Percentiles rank a stretch among this genome's conserved stretches.
Conservation (phyloP, 2,797 vertebrate genomes). For the Sebastes paucispinis region DNA sequence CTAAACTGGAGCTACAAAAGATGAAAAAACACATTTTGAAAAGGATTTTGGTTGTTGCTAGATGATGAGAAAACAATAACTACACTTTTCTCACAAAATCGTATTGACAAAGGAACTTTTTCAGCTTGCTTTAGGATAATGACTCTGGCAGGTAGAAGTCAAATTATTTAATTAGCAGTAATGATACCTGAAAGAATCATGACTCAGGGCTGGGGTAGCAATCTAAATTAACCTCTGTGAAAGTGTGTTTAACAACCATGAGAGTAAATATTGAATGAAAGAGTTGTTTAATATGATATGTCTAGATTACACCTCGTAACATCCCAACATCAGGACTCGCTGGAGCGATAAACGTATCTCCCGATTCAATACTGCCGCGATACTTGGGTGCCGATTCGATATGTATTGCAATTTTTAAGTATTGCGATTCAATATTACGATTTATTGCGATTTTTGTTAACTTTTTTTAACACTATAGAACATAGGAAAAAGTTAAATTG, state of each 20-base stretch:
- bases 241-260: conserved; percentile 2
- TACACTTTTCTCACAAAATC: not conserved
- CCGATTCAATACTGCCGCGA: too few species aligned
- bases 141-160: not conserved
- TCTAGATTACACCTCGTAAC: too few species aligned
- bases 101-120: not conserved
- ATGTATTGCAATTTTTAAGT: too few species aligned
- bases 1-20: not conserved
- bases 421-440: too few species aligned
- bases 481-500: too few species aligned
- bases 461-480: too few species aligned
- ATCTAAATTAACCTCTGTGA: conserved; percentile 20
- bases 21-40: not conserved
- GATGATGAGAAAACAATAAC: not conserved
- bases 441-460: too few species aligned
- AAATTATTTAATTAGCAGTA: conserved; percentile 18
- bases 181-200: conserved; percentile 5
- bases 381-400: too few species aligned
- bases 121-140: not conserved
- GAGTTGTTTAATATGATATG: too few species aligned
- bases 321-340: not conserved
- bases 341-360: not conserved
- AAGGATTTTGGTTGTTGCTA: not conserved
- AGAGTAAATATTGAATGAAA: not conserved
- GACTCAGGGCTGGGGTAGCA: not conserved